Percentiles rank a stretch among this genome's conserved stretches.
phyloP scores from a whole-genome alignment of 2,113 vertebrate species.

The Nycticebus coucang region DNA sequence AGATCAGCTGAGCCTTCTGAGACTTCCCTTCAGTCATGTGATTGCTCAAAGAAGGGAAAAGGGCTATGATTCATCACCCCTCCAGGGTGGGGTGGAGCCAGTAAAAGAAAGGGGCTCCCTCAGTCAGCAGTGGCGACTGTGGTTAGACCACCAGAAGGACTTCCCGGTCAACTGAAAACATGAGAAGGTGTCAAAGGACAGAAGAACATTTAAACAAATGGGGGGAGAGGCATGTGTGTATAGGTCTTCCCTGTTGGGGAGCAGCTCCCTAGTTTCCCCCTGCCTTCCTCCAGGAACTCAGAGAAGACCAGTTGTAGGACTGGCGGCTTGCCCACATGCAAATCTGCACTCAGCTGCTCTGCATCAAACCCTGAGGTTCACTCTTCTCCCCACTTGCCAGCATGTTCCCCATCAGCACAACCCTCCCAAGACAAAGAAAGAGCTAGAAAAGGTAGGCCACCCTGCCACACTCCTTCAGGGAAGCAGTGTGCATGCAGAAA shows the following conservation, averaged over 20 bases:
- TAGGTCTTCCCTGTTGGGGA: neutral
- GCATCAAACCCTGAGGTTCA: neutral
- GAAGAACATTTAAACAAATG: neutral
- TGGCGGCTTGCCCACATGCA: conserved; percentile 18
- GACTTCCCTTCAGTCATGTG: conserved; percentile 62
- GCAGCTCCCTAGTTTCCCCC: neutral
- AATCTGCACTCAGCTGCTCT: conserved; percentile 31
- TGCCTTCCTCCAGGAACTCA: neutral
- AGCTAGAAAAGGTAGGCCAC: neutral
- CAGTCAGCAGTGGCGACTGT: neutral
- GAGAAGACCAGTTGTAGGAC: neutral
- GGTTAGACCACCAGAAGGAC: conserved; percentile 64
- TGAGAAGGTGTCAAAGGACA: neutral
- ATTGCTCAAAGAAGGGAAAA: neutral
- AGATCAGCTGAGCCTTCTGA: conserved; percentile 65
- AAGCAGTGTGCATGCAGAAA: neutral
- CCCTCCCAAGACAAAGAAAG: neutral
- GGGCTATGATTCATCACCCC: conserved; percentile 60
- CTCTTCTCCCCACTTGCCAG: neutral
- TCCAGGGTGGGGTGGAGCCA: neutral
- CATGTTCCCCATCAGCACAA: neutral
- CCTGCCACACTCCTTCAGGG: neutral
- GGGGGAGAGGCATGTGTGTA: neutral
- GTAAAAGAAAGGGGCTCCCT: neutral
- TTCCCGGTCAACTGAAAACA: neutral